These are phyloP conservation scores for Smithornis capensis DNA, from an alignment of 2,113 vertebrate species.

Conservation along the genomic window DNA sequence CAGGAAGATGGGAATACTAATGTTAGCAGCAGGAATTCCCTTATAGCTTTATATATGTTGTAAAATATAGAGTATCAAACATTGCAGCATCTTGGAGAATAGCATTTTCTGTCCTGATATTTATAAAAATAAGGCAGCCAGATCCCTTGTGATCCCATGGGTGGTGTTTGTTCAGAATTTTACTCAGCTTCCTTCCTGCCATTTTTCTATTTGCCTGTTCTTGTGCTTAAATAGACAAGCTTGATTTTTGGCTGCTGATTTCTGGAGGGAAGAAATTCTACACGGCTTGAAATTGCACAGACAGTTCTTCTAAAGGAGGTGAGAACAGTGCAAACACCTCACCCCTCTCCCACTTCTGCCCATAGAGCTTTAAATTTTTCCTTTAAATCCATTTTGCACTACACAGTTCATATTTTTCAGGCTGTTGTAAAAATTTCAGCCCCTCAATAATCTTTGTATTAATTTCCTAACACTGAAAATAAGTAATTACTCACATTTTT, in stretches of 20 bases:
- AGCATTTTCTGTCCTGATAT: background rate
- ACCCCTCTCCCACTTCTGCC: background rate
- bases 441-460: slow-evolving; percentile 47
- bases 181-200: background rate
- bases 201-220: background rate
- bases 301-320: background rate
- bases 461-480: slow-evolving; percentile 45
- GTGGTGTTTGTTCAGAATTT: background rate
- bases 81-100: background rate
- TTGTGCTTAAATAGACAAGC: background rate
- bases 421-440: background rate
- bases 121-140: background rate
- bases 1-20: background rate
- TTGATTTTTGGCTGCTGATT: background rate
- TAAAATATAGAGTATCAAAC: background rate
- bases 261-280: background rate
- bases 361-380: background rate
- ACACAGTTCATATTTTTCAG: background rate
- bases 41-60: background rate
- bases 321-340: background rate
- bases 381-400: background rate
- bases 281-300: background rate
- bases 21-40: background rate
- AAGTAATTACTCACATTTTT: slow-evolving; percentile 59
- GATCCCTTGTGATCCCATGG: background rate